phyloP scores from a whole-genome alignment of 2,797 vertebrate species.

The Odontamblyopus rebecca region DNA sequence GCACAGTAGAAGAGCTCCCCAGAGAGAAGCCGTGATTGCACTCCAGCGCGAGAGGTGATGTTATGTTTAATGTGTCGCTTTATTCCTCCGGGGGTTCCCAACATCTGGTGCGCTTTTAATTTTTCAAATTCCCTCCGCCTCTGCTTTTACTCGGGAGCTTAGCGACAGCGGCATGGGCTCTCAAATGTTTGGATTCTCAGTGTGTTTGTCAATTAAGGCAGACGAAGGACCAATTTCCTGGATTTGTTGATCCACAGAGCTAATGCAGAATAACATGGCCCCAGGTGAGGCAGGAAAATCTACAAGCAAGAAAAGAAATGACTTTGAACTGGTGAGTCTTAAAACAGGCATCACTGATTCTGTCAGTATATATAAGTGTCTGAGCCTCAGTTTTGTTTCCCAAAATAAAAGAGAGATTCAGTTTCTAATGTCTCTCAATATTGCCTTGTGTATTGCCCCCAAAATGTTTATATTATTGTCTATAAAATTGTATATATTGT shows the following conservation, averaged over 20 bases:
- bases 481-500: background rate
- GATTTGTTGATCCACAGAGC: constrained; percentile 14
- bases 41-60: constrained; percentile 70
- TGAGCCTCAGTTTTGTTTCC: background rate
- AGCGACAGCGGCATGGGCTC: constrained; percentile 14
- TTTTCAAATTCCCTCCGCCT: constrained; percentile 43
- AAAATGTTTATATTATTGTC: background rate
- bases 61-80: constrained; percentile 76
- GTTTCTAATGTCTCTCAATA: background rate
- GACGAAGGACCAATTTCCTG: background rate
- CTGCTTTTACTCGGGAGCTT: constrained; percentile 18
- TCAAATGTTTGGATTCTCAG: constrained; percentile 14
- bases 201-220: constrained; percentile 11
- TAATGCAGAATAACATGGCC: background rate
- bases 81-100: constrained; percentile 68
- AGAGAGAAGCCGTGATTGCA: constrained; percentile 67
- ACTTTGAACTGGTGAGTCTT: background rate
- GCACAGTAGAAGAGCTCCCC: constrained; percentile 69
- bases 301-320: background rate
- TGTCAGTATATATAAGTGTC: background rate
- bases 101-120: constrained; percentile 68
- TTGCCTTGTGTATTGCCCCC: no score
- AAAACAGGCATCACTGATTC: background rate
- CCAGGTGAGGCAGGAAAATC: constrained; percentile 1
- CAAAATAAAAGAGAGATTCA: background rate